phyloP scores from a whole-genome alignment of 1,140 invertebrate species.

The Stegodyphus dumicola region DNA sequence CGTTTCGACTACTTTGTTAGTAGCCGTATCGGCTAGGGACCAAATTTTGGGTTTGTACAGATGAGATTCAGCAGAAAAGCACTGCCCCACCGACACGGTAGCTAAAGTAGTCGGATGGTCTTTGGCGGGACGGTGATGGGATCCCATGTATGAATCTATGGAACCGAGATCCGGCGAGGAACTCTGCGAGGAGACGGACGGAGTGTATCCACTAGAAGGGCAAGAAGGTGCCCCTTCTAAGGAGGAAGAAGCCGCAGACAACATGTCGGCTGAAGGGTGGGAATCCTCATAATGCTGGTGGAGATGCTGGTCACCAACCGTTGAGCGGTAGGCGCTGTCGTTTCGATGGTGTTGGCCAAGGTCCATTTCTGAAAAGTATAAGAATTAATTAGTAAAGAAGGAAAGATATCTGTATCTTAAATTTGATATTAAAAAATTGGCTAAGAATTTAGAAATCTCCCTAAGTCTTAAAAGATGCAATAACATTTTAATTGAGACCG shows the following conservation, averaged over 20 bases:
- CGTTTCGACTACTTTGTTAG: constrained; percentile 77
- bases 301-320: constrained; percentile 16
- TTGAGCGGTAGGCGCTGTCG: constrained; percentile 1
- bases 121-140: constrained; percentile 6
- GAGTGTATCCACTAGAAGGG: constrained; percentile 30
- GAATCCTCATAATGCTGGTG: constrained; percentile 27
- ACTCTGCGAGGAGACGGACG: constrained; percentile 46
- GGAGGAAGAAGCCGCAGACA: constrained; percentile 11
- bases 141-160: background rate
- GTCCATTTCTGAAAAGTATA: constrained; percentile 14
- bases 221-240: background rate
- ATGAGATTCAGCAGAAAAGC: constrained; percentile 72
- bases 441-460: too few species aligned
- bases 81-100: background rate
- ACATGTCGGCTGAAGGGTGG: constrained; percentile 5
- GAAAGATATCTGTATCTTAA: background rate
- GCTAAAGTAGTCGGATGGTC: background rate
- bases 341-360: constrained; percentile 7
- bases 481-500: too few species aligned
- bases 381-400: background rate
- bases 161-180: constrained; percentile 28
- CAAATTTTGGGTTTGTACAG: constrained; percentile 94
- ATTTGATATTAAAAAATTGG: background rate
- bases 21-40: constrained; percentile 95
- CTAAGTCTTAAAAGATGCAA: too few species aligned